Evolutionary conservation across 1,140 invertebrate species (phyloP), one percentile per base, ranked within the genome.

Genomic region (Drosophila lacteicornis): DNA sequence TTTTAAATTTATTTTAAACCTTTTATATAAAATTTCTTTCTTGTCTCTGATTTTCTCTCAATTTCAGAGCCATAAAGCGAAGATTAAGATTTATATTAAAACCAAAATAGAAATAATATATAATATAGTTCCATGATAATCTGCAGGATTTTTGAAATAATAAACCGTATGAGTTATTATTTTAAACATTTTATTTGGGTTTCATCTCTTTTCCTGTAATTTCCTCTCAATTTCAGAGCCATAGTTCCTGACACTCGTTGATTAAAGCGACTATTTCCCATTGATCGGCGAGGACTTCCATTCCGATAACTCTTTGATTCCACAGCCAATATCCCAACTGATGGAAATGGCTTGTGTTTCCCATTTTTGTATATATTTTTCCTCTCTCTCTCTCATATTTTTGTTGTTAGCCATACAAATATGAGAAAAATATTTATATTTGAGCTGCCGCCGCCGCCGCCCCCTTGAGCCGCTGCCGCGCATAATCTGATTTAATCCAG

Each of bases 401-500:
- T 56, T 25, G 8, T 57, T 57, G 55, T 43, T 25, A 66, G 57
- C 46, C 25, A n/a, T 15, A 55, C 67, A 69, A 67, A 70, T 70
- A 67, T 59, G 53, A 17, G 38, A 51, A 58, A 70, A 58, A 60
- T 60, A 70, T 70, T 38, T 70, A 56, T 70, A 55, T 70, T 70
- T 62, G 22, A 45, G 62, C 30, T 55, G 0, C 5, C 45, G 30
- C 63, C 38, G 56, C 33, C 36, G n/a, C 46, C 45, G 40, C 63
- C 22, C n/a, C 15, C 27, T 27, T 4, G 36, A 42, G n/a, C 42
- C 45, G 40, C 63, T 46, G 56, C 33, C 36, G n/a, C 46, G 50
- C 51, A 85, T 84, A 81, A 84, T 80, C 82, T 65, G 67, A 71
- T 74, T 75, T 84, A 84, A 84, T 77, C 74, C 82, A 53, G 68